A percentile compares a stretch with the other conserved stretches of the same genome.
Conservation (phyloP, 2,113 vertebrate species). For the Salminus brasiliensis region DNA sequence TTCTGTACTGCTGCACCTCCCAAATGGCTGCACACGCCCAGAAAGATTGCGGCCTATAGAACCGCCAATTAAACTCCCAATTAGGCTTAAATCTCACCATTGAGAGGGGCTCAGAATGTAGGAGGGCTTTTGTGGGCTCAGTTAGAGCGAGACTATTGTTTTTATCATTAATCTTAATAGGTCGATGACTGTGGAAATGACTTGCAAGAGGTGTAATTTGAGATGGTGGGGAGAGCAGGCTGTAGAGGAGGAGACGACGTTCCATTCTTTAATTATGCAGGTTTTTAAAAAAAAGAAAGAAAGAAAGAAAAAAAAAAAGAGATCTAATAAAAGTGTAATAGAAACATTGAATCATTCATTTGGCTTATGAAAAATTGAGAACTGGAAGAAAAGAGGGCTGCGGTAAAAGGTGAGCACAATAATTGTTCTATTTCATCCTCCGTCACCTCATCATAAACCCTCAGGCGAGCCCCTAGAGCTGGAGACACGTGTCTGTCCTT, state of each 20-base stretch:
- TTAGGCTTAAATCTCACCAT: constrained; percentile 20
- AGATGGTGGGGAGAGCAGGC: constrained; percentile 16
- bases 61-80: constrained; percentile 25
- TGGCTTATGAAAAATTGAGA: constrained; percentile 70
- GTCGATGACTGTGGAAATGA: constrained; percentile 39
- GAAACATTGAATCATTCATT: constrained; percentile 74
- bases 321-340: constrained; percentile 72
- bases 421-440: constrained; percentile 74
- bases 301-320: constrained; percentile 62
- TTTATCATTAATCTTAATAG: constrained; percentile 67
- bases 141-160: constrained; percentile 54
- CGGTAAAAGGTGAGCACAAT: constrained; percentile 55
- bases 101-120: constrained; percentile 7
- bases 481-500: background rate
- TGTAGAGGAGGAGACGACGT: constrained; percentile 23
- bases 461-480: constrained; percentile 48
- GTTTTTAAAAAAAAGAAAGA: constrained; percentile 53
- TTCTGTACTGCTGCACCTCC: background rate
- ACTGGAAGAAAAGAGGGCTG: constrained; percentile 59
- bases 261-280: constrained; percentile 64
- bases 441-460: constrained; percentile 56
- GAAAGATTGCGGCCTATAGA: background rate
- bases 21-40: background rate
- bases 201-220: constrained; percentile 60
- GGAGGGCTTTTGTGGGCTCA: background rate